Evolutionary conservation across 2,797 vertebrate species (phyloP), one percentile per base, ranked within the genome.

Genomic region (Dermochelys coriacea): DNA sequence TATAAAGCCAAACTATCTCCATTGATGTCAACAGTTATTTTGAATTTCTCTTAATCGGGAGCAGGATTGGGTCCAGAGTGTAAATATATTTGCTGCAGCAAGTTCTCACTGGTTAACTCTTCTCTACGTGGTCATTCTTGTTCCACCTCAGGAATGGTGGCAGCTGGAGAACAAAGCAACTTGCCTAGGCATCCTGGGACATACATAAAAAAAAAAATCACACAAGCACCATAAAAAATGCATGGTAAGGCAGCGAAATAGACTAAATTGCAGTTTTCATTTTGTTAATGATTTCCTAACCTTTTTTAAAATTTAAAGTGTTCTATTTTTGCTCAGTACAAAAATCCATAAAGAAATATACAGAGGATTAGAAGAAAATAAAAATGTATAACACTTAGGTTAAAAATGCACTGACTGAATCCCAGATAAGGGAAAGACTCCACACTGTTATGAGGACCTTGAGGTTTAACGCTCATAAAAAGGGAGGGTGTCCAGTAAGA

Each of bases 261-360:
- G 37, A 11, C 11, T 45, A 45, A 45, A 45, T 41, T 79, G 55
- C 31, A 14, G 6, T 31, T 88, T 68, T n/a, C 10, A 6, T 18
- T 80, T 83, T 41, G 12, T 31, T 75, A 45, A 25, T 64, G 45
- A 37, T 37, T 87, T 82, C 5, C 23, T 57, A 3, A 25, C 23
- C 3, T 29, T 3, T n/a, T n/a, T 31, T 74, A 3, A 0, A 1
- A 1, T 71, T 57, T 29, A 2, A 37, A 21, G 71, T 29, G 37
- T 18, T 3, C 37, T 41, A 59, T 16, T 5, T 50, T 92, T 61
- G 64, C 89, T 51, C 64, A 82, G 51, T 64, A 41, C 8, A 74
- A 21, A 57, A 45, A 27, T 16, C 64, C 12, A 71, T 41, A 45
- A 19, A 19, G 55, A 74, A 41, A 37, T 31, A 29, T 16, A 59